Evolutionary conservation across 2,888 invertebrate species (phyloP).

Genomic region (Amaurobius ferox): DNA sequence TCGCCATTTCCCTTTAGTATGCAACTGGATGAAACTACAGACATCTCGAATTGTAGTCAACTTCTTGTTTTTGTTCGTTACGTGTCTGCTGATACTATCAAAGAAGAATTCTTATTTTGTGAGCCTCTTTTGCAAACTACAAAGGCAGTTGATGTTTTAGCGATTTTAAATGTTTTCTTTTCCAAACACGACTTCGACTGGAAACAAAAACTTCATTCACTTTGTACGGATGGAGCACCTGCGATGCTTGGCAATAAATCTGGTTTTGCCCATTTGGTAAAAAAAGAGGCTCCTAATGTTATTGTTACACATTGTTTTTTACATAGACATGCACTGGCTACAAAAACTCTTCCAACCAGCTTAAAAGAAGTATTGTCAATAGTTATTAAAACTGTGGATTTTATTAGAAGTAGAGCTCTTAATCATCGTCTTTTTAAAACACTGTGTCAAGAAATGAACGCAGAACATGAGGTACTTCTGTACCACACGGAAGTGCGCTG

Average conservation of each 20-base stretch:
- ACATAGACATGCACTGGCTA: slow-evolving; percentile 49
- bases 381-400: slow-evolving; percentile 80
- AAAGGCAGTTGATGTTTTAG: slow-evolving; percentile 41
- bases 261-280: too few species aligned
- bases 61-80: slow-evolving; percentile 39
- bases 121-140: slow-evolving; percentile 40
- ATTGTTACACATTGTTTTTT: too few species aligned
- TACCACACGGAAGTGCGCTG: slow-evolving; percentile 44
- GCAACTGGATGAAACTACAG: slow-evolving; percentile 78
- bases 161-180: slow-evolving; percentile 45
- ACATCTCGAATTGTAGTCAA: slow-evolving; percentile 19
- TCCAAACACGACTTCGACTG: slow-evolving; percentile 4
- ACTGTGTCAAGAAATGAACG: slow-evolving; percentile 43
- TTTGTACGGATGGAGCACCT: too few species aligned
- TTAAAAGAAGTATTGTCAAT: slow-evolving; percentile 44
- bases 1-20: slow-evolving; percentile 61
- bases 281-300: too few species aligned
- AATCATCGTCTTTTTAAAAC: slow-evolving; percentile 54
- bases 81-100: slow-evolving; percentile 22
- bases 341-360: slow-evolving; percentile 49
- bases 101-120: slow-evolving; percentile 45
- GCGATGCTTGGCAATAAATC: too few species aligned
- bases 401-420: slow-evolving; percentile 81
- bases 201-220: too few species aligned
- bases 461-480: slow-evolving; percentile 47